Evolutionary conservation across 2,113 vertebrate species (phyloP), one percentile per base, ranked within the genome.

Genomic region (Saimiri boliviensis): DNA sequence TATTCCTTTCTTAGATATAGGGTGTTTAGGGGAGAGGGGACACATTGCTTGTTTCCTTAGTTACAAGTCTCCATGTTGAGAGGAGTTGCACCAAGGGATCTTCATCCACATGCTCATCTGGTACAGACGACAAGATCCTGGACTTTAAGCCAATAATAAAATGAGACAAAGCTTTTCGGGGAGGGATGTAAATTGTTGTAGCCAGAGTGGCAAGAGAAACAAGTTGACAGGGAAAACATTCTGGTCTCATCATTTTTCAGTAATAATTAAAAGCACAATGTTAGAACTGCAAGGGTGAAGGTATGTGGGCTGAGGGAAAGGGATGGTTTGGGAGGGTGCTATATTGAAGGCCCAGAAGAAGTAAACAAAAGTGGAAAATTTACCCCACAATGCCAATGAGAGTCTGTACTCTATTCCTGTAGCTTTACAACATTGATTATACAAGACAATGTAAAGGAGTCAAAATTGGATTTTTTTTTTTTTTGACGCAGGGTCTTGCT

Each of bases 1-100:
- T 88, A 1, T 86, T 52, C 25, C 71, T 97, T 96, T 86, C 40
- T 95, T 42, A 89, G 47, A 60, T 89, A 71, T 32, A 87, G 56
- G 60, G 45, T 84, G 8, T 90, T 73, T 71, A 3, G 56, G 80
- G 63, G 68, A 83, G 42, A 54, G 70, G 42, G 54, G 40, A 25
- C 42, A 45, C 40, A 81, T 9, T n/a, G 52, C 52, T 54, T 73
- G 16, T 74, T 94, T 96, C 84, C 60, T 90, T 52, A 76, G 25
- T 66, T 92, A 11, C 7, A 81, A 60, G 49, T 85, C 76, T 94
- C 37, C n/a, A 87, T 40, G 20, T 47, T 88, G 49, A 93, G 54
- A 85, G 71, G 56, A 84, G 21, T 8, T 84, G 8, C 40, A 74
- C 32, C 71, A 10, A 8, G 68, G 16, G n/a, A 47, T 81, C 45